Evolutionary conservation across 2,888 invertebrate species (phyloP), one percentile per base, ranked within the genome.

Genomic region (Omphaloscelis lunosa): DNA sequence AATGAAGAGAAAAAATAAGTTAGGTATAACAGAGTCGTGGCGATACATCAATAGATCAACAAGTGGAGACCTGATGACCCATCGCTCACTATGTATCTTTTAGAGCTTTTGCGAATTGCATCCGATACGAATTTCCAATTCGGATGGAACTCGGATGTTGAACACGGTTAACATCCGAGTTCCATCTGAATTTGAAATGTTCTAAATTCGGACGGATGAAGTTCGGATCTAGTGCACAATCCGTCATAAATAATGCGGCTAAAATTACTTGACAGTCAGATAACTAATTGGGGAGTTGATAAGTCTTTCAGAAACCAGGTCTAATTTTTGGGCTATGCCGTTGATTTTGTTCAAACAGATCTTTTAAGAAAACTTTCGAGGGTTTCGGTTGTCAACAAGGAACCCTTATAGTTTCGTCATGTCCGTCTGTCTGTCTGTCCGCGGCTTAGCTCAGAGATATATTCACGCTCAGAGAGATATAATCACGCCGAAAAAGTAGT

Each of bases 1-100:
- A 92, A 87, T 53, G 3, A 53, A 58, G 23, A 53, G 51, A 8
- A 29, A 9, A 15, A 29, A 0, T 11, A n/a, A 7, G 20, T 72
- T 9, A 17, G 29, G 2, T 23, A 34, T 41, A 11, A 9, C 41
- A 9, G 41, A 41, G 41, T 41, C 23, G 8, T 23, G 53, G 53
- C 4, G n/a, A 56, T 12, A n/a, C 58, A 7, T 27, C 2, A 58
- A 48, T n/a, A n/a, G n/a, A n/a, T n/a, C n/a, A n/a, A n/a, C n/a
- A n/a, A 27, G 27, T 58, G 15, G 6, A 58, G 27, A 58, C 15
- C 27, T n/a, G 5, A n/a, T n/a, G 12, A n/a, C 56, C n/a, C n/a
- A 12, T n/a, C 12, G 12, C 5, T n/a, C 6, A 27, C 15, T 58
- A 58, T 15, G 15, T 58, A 6, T 56, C 5, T 56, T 53, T n/a